Base-by-base conservation (phyloP, 2,888 invertebrate species). In the Eupithecia inturbata region DNA sequence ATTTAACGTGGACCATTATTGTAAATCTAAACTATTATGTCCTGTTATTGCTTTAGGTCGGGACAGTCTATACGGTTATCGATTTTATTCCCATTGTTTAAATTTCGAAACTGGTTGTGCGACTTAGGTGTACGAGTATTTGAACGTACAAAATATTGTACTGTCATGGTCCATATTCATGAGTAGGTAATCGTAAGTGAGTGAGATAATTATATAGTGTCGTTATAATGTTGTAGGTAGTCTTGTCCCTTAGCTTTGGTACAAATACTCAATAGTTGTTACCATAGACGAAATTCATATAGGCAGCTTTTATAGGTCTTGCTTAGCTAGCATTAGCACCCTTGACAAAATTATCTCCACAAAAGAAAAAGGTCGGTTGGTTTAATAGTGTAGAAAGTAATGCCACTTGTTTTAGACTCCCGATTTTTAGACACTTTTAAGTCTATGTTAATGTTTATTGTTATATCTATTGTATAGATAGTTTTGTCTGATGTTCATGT, bases 261-360 rank as follows among this genome's bases (percentile, higher is more conserved):
- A 93, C 93, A 93, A 93, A 93, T 92, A 93, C 92, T 93, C 92
- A 91, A 88, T 91, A 90, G 87, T 86, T 87, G 91, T 91, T 92
- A 92, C 92, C 91, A 87, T 85, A 80, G 83, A 85, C 81, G 83
- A 80, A 80, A 81, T 83, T 74, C 60, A 67, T 39, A 73, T 72
- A 86, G 88, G 89, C 90, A 88, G 89, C 89, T 89, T 82, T 81
- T 83, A 79, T 77, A 73, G 71, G 66, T 73, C 67, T 62, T 69
- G 53, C 36, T 39, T 66, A 31, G 28, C 41, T 67, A 66, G 66
- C 39, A 39, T 45, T 45, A 45, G n/a, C 28, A 67, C 3, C 7
- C 28, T 19, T 22, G 26, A 45, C 28, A 67, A 45, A 67, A 67
- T 45, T 49, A 67, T 67, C 31, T 31, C 19, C 1, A 19, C 19